Evolutionary conservation across 2,113 vertebrate species (phyloP).

Genomic region (Hippocampus guttulatus): DNA sequence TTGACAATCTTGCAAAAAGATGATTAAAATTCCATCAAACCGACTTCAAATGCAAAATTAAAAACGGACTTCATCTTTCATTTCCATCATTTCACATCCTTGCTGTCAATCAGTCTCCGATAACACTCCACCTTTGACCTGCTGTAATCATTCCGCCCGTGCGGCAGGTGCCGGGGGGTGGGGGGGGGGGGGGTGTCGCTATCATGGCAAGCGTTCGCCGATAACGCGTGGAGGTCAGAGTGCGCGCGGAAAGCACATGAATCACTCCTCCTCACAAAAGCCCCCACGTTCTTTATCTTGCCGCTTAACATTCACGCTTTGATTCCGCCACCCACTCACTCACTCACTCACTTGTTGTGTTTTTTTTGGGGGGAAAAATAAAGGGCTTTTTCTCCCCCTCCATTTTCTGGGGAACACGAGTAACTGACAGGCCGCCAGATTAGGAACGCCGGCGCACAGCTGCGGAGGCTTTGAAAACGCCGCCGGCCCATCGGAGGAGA

Average conservation of each 20-base stretch:
- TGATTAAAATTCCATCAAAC: neutral
- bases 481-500: conserved; percentile 76
- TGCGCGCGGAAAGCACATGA: conserved; percentile 7
- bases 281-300: neutral
- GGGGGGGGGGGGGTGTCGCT: neutral
- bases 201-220: neutral
- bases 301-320: conserved; percentile 27
- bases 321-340: conserved; percentile 46
- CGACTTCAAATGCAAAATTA: neutral
- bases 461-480: conserved; percentile 68
- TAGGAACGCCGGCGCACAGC: conserved; percentile 60
- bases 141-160: neutral
- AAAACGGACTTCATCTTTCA: neutral
- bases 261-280: neutral
- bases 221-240: conserved; percentile 6
- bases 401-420: conserved; percentile 60
- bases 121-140: conserved; percentile 1
- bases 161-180: neutral
- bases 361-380: too few relatives aligned
- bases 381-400: conserved; percentile 15
- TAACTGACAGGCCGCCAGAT: conserved; percentile 73
- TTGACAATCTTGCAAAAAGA: neutral
- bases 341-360: conserved; percentile 19
- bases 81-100: conserved; percentile 1
- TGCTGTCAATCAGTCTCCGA: neutral